Base-by-base conservation (phyloP, 1,140 invertebrate genomes). In the Calosoma granatense region DNA sequence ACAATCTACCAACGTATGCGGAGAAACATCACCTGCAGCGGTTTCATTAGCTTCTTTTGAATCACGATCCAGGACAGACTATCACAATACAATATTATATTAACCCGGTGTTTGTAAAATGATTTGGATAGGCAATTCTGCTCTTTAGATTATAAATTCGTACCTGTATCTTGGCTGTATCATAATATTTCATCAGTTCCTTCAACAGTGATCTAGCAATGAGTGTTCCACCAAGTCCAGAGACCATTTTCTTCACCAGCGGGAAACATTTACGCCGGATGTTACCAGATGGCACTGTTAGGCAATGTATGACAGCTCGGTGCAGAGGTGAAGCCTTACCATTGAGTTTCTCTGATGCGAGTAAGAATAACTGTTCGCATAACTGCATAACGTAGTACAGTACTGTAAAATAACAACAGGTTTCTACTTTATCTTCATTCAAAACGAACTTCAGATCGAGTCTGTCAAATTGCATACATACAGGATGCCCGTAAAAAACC, bases 381-480 rank as follows among this genome's bases (percentile, higher is more conserved):
- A 90, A 70, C 22, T 81, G 68, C 52, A 86, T 77, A 4, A 85
- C 70, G 58, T 82, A 74, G 54, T 78, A 76, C 14, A 84, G 68
- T 39, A 76, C 82, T 72, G 62, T 55, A 68, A 72, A 52, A 55
- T 22, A 61, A 11, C 22, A 56, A 56, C 56, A 36, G 56, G 26
- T 15, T 47, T 17, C 52, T 60, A 19, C 9, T 54, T n/a, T n/a
- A n/a, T n/a, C n/a, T n/a, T n/a, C n/a, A 39, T 39, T 20, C 14
- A 52, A 53, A 61, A 56, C n/a, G n/a, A n/a, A n/a, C n/a, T n/a
- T n/a, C n/a, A 43, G 21, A 23, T 22, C 17, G 1, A 51, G 52
- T 20, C 1, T 21, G 20, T 47, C 12, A 17, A 55, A 43, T 56
- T 58, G 14, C 17, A 15, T 20, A 59, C 20, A 17, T 54, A 26